Percentiles rank a stretch among this genome's conserved stretches.
Evolutionary conservation across 2,797 vertebrate species (phyloP).

Genomic region (Amblyraja radiata): DNA sequence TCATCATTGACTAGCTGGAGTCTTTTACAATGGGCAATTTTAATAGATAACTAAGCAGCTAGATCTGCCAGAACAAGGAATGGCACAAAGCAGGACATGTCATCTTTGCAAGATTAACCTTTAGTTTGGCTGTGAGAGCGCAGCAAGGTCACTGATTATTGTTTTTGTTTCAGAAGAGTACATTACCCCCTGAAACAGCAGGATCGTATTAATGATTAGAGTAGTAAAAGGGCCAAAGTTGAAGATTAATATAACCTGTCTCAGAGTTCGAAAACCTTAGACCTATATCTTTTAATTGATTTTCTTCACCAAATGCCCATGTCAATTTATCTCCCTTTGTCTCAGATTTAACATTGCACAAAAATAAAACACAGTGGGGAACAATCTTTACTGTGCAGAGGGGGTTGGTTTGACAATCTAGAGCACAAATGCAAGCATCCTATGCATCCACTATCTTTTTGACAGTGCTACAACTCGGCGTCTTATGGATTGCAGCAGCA

Average conservation of each 20-base stretch:
- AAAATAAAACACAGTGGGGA: too few species aligned
- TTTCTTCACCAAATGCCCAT: neutral
- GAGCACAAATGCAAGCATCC: too few species aligned
- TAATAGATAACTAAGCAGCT: slow-evolving; percentile 56
- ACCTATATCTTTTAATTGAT: neutral
- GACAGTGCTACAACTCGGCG: too few species aligned
- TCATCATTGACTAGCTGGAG: slow-evolving; percentile 58
- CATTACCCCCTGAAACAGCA: neutral
- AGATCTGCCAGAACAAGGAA: slow-evolving; percentile 53
- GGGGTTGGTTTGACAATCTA: too few species aligned
- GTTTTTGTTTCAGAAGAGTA: slow-evolving; percentile 17
- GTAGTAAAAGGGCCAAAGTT: neutral
- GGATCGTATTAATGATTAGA: neutral
- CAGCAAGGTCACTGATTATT: slow-evolving; percentile 51
- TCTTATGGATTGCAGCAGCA: too few species aligned
- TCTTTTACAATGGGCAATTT: slow-evolving; percentile 56
- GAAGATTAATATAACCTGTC: neutral
- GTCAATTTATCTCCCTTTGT: neutral
- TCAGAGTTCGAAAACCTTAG: neutral
- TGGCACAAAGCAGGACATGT: slow-evolving; percentile 52
- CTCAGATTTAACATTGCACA: neutral
- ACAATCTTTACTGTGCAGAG: too few species aligned
- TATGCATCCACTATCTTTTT: too few species aligned
- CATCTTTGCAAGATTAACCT: slow-evolving; percentile 54
- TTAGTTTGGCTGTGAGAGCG: slow-evolving; percentile 54